Evolutionary conservation across 2,797 vertebrate genomes (phyloP), one percentile per base, ranked within the genome.

Genomic region (Scolopax bukidnonensis): DNA sequence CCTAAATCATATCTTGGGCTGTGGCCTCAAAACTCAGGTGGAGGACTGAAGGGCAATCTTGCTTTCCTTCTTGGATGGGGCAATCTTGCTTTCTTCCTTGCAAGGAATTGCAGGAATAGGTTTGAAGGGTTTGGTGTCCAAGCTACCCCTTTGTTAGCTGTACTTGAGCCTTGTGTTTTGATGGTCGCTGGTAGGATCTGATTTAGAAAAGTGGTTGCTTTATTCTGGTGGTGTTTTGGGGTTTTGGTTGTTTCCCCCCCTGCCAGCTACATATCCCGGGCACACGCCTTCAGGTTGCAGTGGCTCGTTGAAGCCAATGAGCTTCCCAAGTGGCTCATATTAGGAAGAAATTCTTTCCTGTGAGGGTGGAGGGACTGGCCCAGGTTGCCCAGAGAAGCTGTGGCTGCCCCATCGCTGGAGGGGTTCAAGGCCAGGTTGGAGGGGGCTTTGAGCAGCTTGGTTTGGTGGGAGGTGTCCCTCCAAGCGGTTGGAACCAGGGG

Each of bases 161-260:
- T 48, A 30, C 36, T 5, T 0, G 16, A 63, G n/a, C 24, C 27
- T 19, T 23, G 25, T n/a, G 21, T 75, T 67, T 67, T 78, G 75
- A 73, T 38, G 16, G 16, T 68, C 38, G 19, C 12, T 36, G 43
- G 14, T 73, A 16, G 0, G 13, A 36, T 75, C 48, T 61, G 28
- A 53, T 79, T 76, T 57, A 48, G 74, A 60, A 69, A 40, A 45
- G 20, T 1, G 3, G 5, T 48, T 91, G 7, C 36, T 70, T 79
- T 50, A 24, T 80, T 87, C 6, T 43, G 21, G 10, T 89, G 19
- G 10, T 5, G 0, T 0, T n/a, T 5, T 56, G 40, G 36, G 16
- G 25, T 28, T 63, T 64, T 23, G 40, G 40, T 23, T 4, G 61
- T 23, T 45, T 12, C 1, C 1, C 17, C 15, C 41, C 12, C 40